Evolutionary conservation across 2,113 vertebrate genomes (phyloP).

Genomic region (Morone saxatilis): DNA sequence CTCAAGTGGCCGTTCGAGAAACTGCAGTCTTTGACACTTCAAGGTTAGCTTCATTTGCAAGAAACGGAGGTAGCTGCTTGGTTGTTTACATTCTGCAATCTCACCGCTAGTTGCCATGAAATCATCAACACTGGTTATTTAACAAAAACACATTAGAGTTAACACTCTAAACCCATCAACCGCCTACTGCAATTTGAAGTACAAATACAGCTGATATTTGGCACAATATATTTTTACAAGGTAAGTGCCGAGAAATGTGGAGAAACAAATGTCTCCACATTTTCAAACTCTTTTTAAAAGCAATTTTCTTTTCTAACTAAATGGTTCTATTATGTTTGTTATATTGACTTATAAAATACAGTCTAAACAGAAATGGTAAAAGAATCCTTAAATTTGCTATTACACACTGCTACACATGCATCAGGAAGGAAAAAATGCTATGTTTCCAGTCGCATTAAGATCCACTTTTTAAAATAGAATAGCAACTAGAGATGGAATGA

Average conservation of each 20-base stretch:
- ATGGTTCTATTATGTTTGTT: background rate
- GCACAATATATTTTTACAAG: background rate
- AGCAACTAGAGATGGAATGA: no score
- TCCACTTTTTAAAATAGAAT: background rate
- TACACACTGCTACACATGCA: background rate
- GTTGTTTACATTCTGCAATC: no score
- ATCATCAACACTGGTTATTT: no score
- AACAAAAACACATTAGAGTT: slow-evolving; percentile 28
- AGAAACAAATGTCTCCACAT: background rate
- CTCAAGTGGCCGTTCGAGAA: no score
- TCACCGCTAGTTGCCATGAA: no score
- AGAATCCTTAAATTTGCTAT: background rate
- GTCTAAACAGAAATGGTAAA: background rate
- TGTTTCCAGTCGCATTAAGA: background rate
- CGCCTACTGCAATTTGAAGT: background rate
- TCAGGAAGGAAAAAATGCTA: background rate
- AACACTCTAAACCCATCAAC: background rate
- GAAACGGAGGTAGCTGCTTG: no score
- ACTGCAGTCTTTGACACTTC: no score
- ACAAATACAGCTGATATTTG: slow-evolving; percentile 1
- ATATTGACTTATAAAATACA: background rate
- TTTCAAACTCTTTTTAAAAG: slow-evolving; percentile 9
- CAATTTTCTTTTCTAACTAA: background rate
- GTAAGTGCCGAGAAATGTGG: no score
- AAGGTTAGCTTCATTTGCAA: no score